phyloP scores from a whole-genome alignment of 2,888 invertebrate genomes.

The Leptinotarsa tumamoca region DNA sequence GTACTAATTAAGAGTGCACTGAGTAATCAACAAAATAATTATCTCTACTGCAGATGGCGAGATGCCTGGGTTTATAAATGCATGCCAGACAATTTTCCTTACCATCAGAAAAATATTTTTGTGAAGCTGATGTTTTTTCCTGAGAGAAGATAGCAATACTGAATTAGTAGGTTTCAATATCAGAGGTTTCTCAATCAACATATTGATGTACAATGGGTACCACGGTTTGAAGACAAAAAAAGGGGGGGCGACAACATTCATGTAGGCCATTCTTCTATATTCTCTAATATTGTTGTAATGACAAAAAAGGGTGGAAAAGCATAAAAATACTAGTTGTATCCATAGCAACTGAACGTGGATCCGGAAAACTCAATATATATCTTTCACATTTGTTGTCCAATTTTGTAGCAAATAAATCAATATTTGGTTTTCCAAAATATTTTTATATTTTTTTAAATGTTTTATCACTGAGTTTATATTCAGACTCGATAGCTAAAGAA shows the following conservation, averaged over 20 bases:
- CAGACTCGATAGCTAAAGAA: conserved; percentile 14
- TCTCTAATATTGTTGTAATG: neutral
- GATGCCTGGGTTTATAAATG: conserved; percentile 11
- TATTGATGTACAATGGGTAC: conserved; percentile 14
- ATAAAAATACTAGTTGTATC: conserved; percentile 24
- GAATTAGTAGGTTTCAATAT: conserved; percentile 21
- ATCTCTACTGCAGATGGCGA: no score
- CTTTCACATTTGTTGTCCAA: conserved; percentile 11
- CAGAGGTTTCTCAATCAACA: neutral
- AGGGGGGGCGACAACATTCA: conserved; percentile 24
- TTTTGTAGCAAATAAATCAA: conserved; percentile 23
- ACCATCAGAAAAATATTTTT: conserved; percentile 53
- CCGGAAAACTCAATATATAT: conserved; percentile 22
- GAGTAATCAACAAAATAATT: neutral
- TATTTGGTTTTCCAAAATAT: conserved; percentile 19
- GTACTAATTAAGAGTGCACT: neutral
- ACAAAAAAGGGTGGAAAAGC: conserved; percentile 32
- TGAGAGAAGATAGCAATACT: conserved; percentile 47
- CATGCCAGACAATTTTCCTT: conserved; percentile 50
- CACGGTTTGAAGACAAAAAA: conserved; percentile 17
- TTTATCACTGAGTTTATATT: conserved; percentile 16
- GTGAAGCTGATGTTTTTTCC: conserved; percentile 47
- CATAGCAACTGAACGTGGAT: conserved; percentile 8
- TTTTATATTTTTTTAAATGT: neutral
- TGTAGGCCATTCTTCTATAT: neutral